A percentile compares a stretch with the other conserved stretches of the same genome.
phyloP scores from a whole-genome alignment of 2,797 vertebrate genomes.

The Arremon aurantiirostris region DNA sequence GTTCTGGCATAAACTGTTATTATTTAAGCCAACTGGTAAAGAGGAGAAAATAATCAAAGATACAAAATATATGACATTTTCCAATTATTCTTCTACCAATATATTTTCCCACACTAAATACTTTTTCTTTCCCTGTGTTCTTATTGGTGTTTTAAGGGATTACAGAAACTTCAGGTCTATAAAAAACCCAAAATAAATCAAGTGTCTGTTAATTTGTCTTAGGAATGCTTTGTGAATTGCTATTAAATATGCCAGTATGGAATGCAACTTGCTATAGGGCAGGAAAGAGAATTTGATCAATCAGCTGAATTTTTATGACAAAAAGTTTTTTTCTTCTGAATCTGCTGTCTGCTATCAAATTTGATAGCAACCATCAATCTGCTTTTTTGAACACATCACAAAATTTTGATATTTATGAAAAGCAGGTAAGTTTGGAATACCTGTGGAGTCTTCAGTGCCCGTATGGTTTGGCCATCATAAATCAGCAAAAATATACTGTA shows the following conservation, averaged over 20 bases:
- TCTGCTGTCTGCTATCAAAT: constrained; percentile 52
- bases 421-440: constrained; percentile 61
- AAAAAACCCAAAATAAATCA: neutral
- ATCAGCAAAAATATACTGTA: constrained; percentile 35
- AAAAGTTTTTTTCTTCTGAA: constrained; percentile 56
- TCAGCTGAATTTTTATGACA: constrained; percentile 64
- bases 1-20: neutral
- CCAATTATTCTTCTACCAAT: neutral
- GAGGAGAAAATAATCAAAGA: neutral
- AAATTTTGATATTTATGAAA: constrained; percentile 64
- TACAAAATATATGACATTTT: neutral
- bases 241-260: neutral
- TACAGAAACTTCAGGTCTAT: neutral
- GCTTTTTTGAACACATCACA: constrained; percentile 42
- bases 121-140: neutral
- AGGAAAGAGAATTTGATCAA: constrained; percentile 43
- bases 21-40: neutral
- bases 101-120: neutral
- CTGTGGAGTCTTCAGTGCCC: constrained; percentile 38
- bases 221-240: constrained; percentile 37
- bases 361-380: constrained; percentile 67
- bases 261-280: constrained; percentile 1
- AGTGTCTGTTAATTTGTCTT: neutral
- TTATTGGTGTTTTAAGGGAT: neutral
- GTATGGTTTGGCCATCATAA: constrained; percentile 30